Base-by-base conservation (phyloP, 2,888 invertebrate genomes). In the Apodemia hepburni region DNA sequence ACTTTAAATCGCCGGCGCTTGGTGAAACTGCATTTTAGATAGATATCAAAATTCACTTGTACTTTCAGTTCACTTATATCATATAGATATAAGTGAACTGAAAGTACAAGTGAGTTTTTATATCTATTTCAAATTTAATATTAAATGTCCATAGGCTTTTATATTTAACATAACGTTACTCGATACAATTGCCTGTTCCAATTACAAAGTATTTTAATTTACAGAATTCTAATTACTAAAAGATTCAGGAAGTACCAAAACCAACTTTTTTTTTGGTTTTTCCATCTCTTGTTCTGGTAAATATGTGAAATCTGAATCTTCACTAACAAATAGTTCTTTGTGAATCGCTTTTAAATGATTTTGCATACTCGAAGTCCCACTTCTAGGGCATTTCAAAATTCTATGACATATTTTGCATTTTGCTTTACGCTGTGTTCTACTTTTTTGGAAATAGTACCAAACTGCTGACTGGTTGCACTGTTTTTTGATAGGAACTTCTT, bases 401-500 rank as follows among this genome's bases (percentile, higher is more conserved):
- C 42, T 45, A 7, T 2, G 3, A 27, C 54, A 54, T 6, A 54
- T 9, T 54, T 54, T 54, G 6, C 54, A 54, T 54, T 54, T 54
- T 6, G 54, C 54, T 54, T 54, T 54, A 8, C 22, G 12, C 27
- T 27, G 22, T 22, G 22, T 22, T 54, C 18, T 54, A 54, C 54
- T 54, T 27, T 54, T 54, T 54, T 54, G 51, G 12, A 54, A 54
- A 22, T 6, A 54, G 27, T 22, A 27, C 51, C 51, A 54, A 27
- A 54, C 51, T 12, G 51, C 18, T 22, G 51, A 54, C 22, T 54
- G 51, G 4, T 54, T 54, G 15, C 15, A 42, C 42, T 42, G 42
- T 5, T 42, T 42, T 15, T 42, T 42, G 4, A 42, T 42, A 15
- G 42, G 42, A 1, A 42, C 42, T 42, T 42, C 42, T 5, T 42